phyloP scores from a whole-genome alignment of 2,888 invertebrate species.

The Drosophila yooni region DNA sequence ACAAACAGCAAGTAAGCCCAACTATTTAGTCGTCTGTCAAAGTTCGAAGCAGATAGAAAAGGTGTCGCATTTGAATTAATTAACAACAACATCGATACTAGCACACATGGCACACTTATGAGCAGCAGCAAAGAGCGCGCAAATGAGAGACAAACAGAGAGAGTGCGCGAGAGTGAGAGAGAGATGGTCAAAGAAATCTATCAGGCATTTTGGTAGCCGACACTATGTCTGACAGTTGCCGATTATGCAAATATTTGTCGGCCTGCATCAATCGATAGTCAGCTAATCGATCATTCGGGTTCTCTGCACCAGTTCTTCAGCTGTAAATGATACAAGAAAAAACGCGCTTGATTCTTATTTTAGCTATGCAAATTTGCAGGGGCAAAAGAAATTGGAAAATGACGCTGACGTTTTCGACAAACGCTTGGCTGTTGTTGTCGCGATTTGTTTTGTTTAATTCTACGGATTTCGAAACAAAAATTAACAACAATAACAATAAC shows the following conservation, averaged over 20 bases:
- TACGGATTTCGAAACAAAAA: constrained; percentile 55
- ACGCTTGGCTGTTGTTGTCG: constrained; percentile 45
- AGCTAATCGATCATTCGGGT: constrained; percentile 48
- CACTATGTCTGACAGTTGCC: constrained; percentile 48
- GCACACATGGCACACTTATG: constrained; percentile 58
- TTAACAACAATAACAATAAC: constrained; percentile 40
- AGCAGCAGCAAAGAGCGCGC: not conserved
- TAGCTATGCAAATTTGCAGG: constrained; percentile 37
- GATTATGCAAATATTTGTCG: constrained; percentile 54
- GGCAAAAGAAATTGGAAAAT: constrained; percentile 51
- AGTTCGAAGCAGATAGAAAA: constrained; percentile 57
- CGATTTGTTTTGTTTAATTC: constrained; percentile 70
- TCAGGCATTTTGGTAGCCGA: constrained; percentile 44
- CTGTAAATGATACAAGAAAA: not conserved
- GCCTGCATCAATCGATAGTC: constrained; percentile 60
- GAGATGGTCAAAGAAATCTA: constrained; percentile 17
- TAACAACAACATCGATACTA: constrained; percentile 44
- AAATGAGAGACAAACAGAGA: not conserved
- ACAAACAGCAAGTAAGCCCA: constrained; percentile 7
- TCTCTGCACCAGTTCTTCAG: constrained; percentile 44
- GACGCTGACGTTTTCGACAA: constrained; percentile 43
- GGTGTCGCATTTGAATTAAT: constrained; percentile 74
- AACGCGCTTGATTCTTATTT: constrained; percentile 27
- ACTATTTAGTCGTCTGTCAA: constrained; percentile 51
- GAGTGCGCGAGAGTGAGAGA: constrained; percentile 8